phyloP scores from a whole-genome alignment of 1,140 invertebrate genomes.

The Radopholus similis region DNA sequence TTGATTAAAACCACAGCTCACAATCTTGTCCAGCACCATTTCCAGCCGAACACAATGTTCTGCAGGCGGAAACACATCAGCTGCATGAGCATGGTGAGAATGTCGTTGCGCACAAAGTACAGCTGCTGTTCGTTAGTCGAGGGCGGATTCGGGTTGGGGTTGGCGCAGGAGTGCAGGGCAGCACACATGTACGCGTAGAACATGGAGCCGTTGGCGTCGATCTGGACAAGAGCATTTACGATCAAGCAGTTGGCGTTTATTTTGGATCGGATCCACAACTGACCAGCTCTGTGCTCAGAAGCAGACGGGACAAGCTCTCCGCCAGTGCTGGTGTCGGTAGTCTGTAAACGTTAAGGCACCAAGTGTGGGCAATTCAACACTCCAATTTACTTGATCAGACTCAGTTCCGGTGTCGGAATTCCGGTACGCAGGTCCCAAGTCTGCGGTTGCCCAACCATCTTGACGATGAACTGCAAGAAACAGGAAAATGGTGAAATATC shows the following conservation, averaged over 20 bases:
- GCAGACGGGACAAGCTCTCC: slow-evolving; percentile 19
- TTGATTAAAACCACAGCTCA: no score
- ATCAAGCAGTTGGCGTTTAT: background rate
- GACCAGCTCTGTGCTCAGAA: slow-evolving; percentile 21
- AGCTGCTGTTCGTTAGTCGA: background rate
- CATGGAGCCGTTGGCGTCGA: background rate
- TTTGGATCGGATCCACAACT: background rate
- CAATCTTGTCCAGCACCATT: no score
- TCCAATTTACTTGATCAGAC: background rate
- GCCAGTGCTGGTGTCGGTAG: slow-evolving; percentile 17
- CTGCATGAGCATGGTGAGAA: slow-evolving; percentile 2
- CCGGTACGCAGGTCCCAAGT: no score
- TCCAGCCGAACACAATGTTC: slow-evolving; percentile 18
- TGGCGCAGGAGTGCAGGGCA: background rate
- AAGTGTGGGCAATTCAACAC: no score
- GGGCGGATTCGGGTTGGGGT: background rate
- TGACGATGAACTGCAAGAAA: no score
- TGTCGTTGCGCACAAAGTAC: slow-evolving; percentile 2
- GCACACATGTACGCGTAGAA: background rate
- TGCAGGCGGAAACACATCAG: slow-evolving; percentile 9
- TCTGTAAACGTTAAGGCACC: background rate
- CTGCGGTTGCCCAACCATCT: no score
- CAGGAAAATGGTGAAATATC: no score
- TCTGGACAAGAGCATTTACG: background rate
- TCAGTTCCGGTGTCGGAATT: no score